Evolutionary conservation across 2,888 invertebrate genomes (phyloP).

Genomic region (Cremastinae sp.): DNA sequence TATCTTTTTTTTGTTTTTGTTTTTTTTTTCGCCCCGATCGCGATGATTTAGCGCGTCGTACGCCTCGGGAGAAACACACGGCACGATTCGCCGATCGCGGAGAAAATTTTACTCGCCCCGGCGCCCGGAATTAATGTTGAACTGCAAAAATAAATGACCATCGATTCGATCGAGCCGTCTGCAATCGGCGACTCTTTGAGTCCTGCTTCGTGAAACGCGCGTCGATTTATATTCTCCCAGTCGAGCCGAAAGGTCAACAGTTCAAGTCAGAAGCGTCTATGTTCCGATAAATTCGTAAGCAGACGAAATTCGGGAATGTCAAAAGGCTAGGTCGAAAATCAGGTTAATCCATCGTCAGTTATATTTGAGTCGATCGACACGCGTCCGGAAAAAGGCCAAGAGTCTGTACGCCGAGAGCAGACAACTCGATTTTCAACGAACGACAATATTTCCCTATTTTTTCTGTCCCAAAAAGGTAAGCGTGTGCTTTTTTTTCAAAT

Average conservation of each 20-base stretch:
- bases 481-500: too few relatives aligned
- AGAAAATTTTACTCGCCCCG: too few relatives aligned
- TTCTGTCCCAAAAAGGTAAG: too few relatives aligned
- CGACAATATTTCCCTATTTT: not conserved
- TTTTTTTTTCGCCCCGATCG: not conserved
- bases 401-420: too few relatives aligned
- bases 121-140: too few relatives aligned
- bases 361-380: constrained; percentile 9
- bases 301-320: constrained; percentile 29
- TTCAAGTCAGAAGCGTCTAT: constrained; percentile 25
- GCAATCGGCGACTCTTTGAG: too few relatives aligned
- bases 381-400: not conserved
- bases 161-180: not conserved
- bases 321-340: constrained; percentile 30
- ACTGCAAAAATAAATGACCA: too few relatives aligned
- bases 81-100: constrained; percentile 27
- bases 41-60: too few relatives aligned
- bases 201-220: too few relatives aligned
- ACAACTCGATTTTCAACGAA: not conserved
- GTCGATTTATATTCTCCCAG: too few relatives aligned
- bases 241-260: constrained; percentile 55
- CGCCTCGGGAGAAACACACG: too few relatives aligned
- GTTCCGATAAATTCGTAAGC: constrained; percentile 2
- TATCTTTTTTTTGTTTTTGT: constrained; percentile 19
- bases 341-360: constrained; percentile 5